Evolutionary conservation across 2,797 vertebrate genomes (phyloP).

Genomic region (Bradypodion ventrale): DNA sequence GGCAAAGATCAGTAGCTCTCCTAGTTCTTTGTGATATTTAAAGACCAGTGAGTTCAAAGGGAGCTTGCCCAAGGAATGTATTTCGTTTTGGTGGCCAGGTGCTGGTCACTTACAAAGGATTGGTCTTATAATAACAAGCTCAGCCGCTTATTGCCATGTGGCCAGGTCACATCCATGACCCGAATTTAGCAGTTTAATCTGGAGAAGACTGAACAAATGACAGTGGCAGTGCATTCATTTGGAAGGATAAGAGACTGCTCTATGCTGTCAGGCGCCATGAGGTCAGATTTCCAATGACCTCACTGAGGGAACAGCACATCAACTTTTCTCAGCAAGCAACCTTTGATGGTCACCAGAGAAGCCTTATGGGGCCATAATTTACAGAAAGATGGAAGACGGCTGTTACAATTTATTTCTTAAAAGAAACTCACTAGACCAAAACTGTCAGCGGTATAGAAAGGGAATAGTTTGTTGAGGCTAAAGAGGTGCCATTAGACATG

Average conservation of each 20-base stretch:
- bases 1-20: background rate
- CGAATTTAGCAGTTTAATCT: conserved; percentile 59
- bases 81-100: conserved; percentile 51
- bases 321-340: conserved; percentile 49
- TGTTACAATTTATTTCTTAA: conserved; percentile 38
- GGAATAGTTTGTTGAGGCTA: background rate
- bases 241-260: conserved; percentile 59
- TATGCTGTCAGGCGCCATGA: conserved; percentile 39
- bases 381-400: conserved; percentile 31
- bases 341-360: conserved; percentile 55
- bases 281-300: conserved; percentile 60
- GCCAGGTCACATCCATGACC: conserved; percentile 46
- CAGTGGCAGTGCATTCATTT: conserved; percentile 52
- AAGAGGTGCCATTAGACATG: background rate
- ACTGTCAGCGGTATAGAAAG: conserved; percentile 36
- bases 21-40: conserved; percentile 25
- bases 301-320: conserved; percentile 43
- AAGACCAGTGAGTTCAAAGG: conserved; percentile 26
- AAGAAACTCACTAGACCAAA: conserved; percentile 30
- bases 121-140: conserved; percentile 30
- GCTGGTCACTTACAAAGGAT: conserved; percentile 19
- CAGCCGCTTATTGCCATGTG: conserved; percentile 25
- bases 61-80: background rate
- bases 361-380: conserved; percentile 44
- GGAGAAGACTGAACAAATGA: conserved; percentile 54